Percentiles rank a stretch among this genome's conserved stretches.
phyloP scores from a whole-genome alignment of 2,113 vertebrate species.

The Eudyptes chrysolophus region DNA sequence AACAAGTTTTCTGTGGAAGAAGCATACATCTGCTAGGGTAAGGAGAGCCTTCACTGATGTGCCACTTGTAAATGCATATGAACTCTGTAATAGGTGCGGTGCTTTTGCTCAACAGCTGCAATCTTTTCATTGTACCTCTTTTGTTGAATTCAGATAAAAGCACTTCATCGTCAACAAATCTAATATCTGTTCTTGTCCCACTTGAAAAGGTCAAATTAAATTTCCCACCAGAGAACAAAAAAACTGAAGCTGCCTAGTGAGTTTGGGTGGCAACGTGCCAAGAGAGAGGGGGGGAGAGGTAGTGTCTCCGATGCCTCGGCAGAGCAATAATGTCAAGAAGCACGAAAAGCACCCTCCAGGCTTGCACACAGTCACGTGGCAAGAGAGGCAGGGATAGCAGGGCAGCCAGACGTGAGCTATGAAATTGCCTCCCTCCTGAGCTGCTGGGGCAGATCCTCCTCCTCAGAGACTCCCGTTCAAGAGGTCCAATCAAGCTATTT shows the following conservation, averaged over 20 bases:
- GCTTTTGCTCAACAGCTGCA: conserved; percentile 54
- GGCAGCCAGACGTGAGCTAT: neutral
- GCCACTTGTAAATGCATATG: conserved; percentile 54
- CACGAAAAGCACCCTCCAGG: neutral
- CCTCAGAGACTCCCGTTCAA: accelerated
- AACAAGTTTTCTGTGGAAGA: conserved; percentile 43
- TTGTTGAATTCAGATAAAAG: conserved; percentile 57
- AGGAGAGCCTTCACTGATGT: conserved; percentile 45
- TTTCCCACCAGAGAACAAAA: conserved; percentile 51
- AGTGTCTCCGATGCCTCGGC: neutral
- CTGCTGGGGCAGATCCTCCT: neutral
- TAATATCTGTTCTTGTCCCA: conserved; percentile 54
- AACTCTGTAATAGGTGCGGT: conserved; percentile 25
- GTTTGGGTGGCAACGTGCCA: neutral
- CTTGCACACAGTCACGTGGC: neutral
- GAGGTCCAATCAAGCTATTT: neutral
- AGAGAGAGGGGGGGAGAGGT: neutral
- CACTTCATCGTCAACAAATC: conserved; percentile 39
- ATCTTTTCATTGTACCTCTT: conserved; percentile 37
- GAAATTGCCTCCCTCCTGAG: neutral
- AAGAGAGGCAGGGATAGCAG: neutral
- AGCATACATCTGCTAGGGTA: neutral
- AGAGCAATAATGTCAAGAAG: neutral
- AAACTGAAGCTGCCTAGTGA: neutral
- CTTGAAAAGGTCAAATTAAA: conserved; percentile 62